Conservation (phyloP, 2,888 invertebrate genomes). For the Strigamia transsilvanica region DNA sequence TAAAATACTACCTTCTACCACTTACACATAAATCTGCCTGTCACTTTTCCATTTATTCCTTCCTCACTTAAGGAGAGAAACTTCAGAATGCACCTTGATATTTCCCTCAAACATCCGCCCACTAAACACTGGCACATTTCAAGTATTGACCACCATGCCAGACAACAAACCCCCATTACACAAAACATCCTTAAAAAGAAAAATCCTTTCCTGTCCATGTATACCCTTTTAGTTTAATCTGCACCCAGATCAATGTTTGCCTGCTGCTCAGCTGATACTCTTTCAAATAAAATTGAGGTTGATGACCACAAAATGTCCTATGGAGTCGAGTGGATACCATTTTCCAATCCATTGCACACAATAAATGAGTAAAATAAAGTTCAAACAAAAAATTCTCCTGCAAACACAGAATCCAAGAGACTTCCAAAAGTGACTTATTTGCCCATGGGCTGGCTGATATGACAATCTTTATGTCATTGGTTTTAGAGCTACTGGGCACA, state of each 20-base stretch:
- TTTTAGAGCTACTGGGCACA: too few relatives aligned
- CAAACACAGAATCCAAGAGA: too few relatives aligned
- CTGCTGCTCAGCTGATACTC: slow-evolving; percentile 23
- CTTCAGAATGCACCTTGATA: background rate
- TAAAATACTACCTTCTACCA: slow-evolving; percentile 48
- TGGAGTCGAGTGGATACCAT: slow-evolving; percentile 17
- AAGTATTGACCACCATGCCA: background rate
- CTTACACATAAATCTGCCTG: slow-evolving; percentile 24
- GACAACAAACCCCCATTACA: slow-evolving; percentile 2
- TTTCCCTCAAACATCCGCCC: background rate
- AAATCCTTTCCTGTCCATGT: background rate
- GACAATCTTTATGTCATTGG: too few relatives aligned
- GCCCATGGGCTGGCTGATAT: too few relatives aligned
- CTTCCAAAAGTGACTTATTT: too few relatives aligned
- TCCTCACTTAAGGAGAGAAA: background rate
- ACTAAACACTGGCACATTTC: background rate
- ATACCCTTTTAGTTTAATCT: slow-evolving; percentile 12
- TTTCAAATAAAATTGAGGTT: slow-evolving; percentile 46
- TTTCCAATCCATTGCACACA: slow-evolving; percentile 3
- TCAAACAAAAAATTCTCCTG: background rate
- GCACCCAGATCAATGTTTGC: slow-evolving; percentile 31
- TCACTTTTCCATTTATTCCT: slow-evolving; percentile 34
- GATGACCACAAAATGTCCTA: slow-evolving; percentile 43
- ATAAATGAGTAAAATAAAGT: background rate
- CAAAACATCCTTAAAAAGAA: background rate